Evolutionary conservation across 2,888 invertebrate species (phyloP).

Genomic region (Zygaena filipendulae): DNA sequence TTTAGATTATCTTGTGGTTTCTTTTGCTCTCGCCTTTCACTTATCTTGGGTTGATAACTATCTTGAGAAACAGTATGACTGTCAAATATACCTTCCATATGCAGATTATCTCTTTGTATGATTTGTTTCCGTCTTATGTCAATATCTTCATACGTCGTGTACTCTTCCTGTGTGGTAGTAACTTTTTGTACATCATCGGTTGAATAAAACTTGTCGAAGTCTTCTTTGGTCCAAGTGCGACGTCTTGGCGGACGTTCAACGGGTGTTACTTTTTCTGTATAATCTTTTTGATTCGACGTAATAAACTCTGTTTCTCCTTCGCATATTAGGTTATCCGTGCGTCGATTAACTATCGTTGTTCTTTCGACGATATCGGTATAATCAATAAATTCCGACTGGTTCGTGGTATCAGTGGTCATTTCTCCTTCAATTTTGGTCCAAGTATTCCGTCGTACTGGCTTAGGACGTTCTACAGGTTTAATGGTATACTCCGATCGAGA

Average conservation of each 20-base stretch:
- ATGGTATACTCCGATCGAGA: constrained; percentile 75
- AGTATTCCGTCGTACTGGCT: constrained; percentile 76
- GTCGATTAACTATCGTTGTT: constrained; percentile 67
- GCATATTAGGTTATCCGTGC: constrained; percentile 73
- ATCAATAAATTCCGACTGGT: constrained; percentile 73
- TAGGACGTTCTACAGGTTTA: constrained; percentile 72
- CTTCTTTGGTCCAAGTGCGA: constrained; percentile 79
- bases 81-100: constrained; percentile 64
- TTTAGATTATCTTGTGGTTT: constrained; percentile 64
- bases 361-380: constrained; percentile 68
- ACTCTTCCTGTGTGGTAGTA: constrained; percentile 77
- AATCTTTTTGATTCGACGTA: constrained; percentile 73
- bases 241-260: constrained; percentile 71
- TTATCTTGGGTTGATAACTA: constrained; percentile 57
- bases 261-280: constrained; percentile 65
- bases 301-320: constrained; percentile 77
- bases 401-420: constrained; percentile 76
- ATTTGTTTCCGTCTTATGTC: constrained; percentile 57
- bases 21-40: constrained; percentile 32
- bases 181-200: constrained; percentile 63
- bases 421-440: constrained; percentile 84
- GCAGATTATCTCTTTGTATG: constrained; percentile 58
- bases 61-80: constrained; percentile 39
- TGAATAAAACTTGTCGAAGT: constrained; percentile 75
- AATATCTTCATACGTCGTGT: constrained; percentile 68